These are phyloP conservation scores for Archaeoteleia sp. DNA, from an alignment of 2,888 invertebrate genomes.

Conservation along the genomic window DNA sequence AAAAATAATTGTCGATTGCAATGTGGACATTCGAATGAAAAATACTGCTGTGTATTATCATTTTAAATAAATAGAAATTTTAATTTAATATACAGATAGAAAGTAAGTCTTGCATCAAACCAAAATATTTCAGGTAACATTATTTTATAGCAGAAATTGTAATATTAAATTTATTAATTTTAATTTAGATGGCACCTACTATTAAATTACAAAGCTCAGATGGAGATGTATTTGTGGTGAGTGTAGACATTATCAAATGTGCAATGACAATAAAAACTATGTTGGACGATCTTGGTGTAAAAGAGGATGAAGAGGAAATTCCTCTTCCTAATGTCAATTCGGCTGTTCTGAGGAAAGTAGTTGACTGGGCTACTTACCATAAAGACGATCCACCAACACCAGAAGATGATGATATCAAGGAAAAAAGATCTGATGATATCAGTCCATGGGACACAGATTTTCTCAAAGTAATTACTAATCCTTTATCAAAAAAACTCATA, in stretches of 20 bases:
- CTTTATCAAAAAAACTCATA: not conserved
- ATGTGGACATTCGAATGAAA: no score
- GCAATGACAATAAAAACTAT: constrained; percentile 99
- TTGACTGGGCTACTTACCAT: constrained; percentile 94
- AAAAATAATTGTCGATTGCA: no score
- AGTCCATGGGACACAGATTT: constrained; percentile 99
- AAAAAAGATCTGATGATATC: constrained; percentile 99
- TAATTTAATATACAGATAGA: no score
- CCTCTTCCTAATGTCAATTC: constrained; percentile 98
- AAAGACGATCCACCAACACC: constrained; percentile 97
- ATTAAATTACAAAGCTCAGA: constrained; percentile 93
- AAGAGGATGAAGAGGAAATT: constrained; percentile 94
- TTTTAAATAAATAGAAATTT: no score
- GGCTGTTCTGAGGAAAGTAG: constrained; percentile 94
- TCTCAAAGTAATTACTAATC: constrained; percentile 80
- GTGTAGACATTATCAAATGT: constrained; percentile 97
- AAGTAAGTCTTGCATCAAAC: no score
- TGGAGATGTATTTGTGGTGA: constrained; percentile 96
- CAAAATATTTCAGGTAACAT: no score
- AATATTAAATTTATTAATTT: no score
- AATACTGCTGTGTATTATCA: no score
- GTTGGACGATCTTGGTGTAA: constrained; percentile 95
- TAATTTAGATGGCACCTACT: constrained; percentile 91
- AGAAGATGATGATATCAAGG: constrained; percentile 98
- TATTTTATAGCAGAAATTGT: no score